Evolutionary conservation across 2,888 invertebrate species (phyloP), one percentile per base, ranked within the genome.

Genomic region (Ophonus ardosiacus): DNA sequence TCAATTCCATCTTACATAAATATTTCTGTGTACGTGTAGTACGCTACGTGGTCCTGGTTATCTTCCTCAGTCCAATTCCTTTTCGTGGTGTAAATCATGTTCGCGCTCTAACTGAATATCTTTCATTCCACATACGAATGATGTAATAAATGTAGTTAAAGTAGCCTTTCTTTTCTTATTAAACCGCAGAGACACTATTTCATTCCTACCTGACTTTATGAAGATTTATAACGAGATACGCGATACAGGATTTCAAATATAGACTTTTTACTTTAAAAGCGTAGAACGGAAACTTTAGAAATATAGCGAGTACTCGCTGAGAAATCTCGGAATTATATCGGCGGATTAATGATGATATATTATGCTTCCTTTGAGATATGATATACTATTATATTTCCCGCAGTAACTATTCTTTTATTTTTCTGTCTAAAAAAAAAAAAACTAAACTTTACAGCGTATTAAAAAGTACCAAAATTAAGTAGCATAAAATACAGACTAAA

Each of bases 71-170:
- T 79, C 61, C 79, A 79, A 79, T 79, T 79, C 79, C 79, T 79
- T 61, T 31, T 79, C 61, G 24, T n/a, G 59, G 17, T n/a, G 13
- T 79, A 79, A 79, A 79, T 79, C 79, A 79, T 61, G 15, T 79
- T 79, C 79, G 15, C 61, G 38, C 59, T 18, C 10, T 18, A 2
- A 21, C 15, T 24, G 17, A 43, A 43, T 18, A 59, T 31, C 57
- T 57, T 24, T 24, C 59, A 38, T n/a, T n/a, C n/a, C n/a, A 31
- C 24, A 21, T 78, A 78, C 18, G 56, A 78, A 57, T 57, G 78
- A 78, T 31, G 79, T 79, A 59, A 79, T 79, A 79, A 79, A 79
- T 79, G 79, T 79, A 79, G 79, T 79, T 79, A 79, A 61, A 79
- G 59, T 38, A 59, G 79, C 59, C 59, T 61, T 78, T 21, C 71